phyloP scores from a whole-genome alignment of 2,113 vertebrate genomes.

The Grantiella picta region DNA sequence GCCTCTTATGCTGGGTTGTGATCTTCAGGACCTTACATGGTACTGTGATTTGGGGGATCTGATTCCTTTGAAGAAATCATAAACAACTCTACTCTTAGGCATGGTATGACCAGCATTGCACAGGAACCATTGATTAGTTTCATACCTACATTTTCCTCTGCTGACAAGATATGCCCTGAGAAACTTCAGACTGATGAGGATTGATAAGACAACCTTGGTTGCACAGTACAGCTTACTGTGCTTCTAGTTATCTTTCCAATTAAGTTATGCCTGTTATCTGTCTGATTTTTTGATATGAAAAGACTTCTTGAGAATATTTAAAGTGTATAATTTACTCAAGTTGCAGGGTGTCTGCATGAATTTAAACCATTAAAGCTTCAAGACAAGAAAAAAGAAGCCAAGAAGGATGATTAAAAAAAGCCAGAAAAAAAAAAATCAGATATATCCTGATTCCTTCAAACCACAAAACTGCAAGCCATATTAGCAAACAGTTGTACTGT shows the following conservation, averaged over 20 bases:
- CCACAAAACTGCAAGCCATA: background rate
- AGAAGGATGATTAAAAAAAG: background rate
- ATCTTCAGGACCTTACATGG: background rate
- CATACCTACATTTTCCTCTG: background rate
- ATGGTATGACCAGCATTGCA: background rate
- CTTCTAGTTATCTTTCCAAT: conserved; percentile 1
- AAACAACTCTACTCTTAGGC: background rate
- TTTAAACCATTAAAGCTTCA: background rate
- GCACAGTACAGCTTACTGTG: background rate
- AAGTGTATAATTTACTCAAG: conserved; percentile 26
- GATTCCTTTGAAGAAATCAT: background rate
- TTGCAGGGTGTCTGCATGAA: background rate
- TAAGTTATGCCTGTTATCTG: conserved; percentile 17
- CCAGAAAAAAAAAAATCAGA: background rate
- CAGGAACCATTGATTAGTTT: background rate
- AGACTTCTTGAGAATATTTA: conserved; percentile 1
- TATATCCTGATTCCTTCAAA: conserved; percentile 1
- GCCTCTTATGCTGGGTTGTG: background rate
- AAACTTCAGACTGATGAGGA: background rate
- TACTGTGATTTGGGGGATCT: background rate
- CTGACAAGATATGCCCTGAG: background rate
- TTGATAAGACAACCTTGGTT: background rate
- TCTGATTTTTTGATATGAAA: conserved; percentile 42
- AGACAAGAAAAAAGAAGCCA: background rate
- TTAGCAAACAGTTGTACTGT: background rate